Conservation (phyloP, 1,140 invertebrate genomes). For the Acromyrmex echinatior region DNA sequence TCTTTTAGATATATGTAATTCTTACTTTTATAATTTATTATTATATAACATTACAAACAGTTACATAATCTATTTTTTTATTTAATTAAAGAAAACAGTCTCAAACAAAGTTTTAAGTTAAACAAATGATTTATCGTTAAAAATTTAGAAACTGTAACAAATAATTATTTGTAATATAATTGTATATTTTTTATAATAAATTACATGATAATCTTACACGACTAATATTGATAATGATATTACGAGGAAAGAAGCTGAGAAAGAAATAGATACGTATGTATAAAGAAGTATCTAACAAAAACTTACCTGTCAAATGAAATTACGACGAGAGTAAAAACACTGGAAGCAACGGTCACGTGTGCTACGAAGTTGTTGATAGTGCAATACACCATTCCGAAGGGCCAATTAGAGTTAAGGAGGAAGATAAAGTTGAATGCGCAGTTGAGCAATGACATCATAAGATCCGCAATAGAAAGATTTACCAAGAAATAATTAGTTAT, state of each 20-base stretch:
- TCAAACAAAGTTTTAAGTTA: slow-evolving; percentile 8
- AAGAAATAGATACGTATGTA: background rate
- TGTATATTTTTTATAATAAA: background rate
- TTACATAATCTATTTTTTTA: background rate
- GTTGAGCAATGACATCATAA: slow-evolving; percentile 95
- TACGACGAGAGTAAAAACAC: slow-evolving; percentile 96
- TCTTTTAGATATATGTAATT: background rate
- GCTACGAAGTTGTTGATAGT: slow-evolving; percentile 96
- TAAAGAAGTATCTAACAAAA: background rate
- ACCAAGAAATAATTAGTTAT: slow-evolving; percentile 98
- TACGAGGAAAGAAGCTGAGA: background rate
- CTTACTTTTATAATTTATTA: background rate
- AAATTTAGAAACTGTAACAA: background rate
- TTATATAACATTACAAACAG: background rate
- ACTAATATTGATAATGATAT: background rate
- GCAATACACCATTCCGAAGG: slow-evolving; percentile 94
- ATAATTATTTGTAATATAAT: background rate
- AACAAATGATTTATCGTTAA: background rate
- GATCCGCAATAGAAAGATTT: slow-evolving; percentile 96
- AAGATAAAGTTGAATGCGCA: slow-evolving; percentile 97
- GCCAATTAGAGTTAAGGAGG: slow-evolving; percentile 94
- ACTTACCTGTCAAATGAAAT: slow-evolving; percentile 94
- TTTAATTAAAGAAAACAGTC: background rate
- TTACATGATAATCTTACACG: background rate
- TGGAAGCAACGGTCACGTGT: slow-evolving; percentile 94